Percentiles rank a stretch among this genome's conserved stretches.
These are phyloP conservation scores for Toxotes chatareus DNA, from an alignment of 2,113 vertebrate genomes.

Conservation along the genomic window DNA sequence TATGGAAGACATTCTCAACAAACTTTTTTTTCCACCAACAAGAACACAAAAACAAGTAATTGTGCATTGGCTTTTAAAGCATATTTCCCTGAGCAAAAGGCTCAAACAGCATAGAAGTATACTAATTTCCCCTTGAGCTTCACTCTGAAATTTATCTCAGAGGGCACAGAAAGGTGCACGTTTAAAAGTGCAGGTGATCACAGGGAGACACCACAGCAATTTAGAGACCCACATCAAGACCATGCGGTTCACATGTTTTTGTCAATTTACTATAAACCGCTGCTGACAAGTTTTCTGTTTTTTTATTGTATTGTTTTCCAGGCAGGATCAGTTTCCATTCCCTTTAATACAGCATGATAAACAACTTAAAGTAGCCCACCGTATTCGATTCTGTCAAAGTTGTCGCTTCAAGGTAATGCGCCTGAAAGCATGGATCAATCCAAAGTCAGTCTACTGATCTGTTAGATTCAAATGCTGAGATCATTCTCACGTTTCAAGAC, in stretches of 20 bases:
- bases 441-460: not conserved
- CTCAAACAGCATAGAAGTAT: conserved; percentile 39
- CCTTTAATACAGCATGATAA: not conserved
- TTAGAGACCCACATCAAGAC: not conserved
- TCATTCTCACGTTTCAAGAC: not conserved
- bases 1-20: conserved; percentile 48
- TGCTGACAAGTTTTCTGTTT: not conserved
- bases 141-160: conserved; percentile 15
- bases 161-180: conserved; percentile 1
- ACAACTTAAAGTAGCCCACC: not conserved
- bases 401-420: not conserved
- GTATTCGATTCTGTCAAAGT: not conserved
- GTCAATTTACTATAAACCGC: not conserved
- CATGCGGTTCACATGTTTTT: not conserved
- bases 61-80: conserved; percentile 43
- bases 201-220: not conserved
- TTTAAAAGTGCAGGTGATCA: not conserved
- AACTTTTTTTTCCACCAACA: not conserved
- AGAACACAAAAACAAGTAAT: conserved; percentile 30
- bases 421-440: not conserved
- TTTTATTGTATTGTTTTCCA: not conserved
- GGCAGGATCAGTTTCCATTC: not conserved
- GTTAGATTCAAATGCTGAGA: not conserved
- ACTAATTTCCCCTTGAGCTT: not conserved
- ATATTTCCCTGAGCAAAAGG: conserved; percentile 70